Conservation (phyloP, 2,113 vertebrate genomes). For the Trichomycterus rosablanca region DNA sequence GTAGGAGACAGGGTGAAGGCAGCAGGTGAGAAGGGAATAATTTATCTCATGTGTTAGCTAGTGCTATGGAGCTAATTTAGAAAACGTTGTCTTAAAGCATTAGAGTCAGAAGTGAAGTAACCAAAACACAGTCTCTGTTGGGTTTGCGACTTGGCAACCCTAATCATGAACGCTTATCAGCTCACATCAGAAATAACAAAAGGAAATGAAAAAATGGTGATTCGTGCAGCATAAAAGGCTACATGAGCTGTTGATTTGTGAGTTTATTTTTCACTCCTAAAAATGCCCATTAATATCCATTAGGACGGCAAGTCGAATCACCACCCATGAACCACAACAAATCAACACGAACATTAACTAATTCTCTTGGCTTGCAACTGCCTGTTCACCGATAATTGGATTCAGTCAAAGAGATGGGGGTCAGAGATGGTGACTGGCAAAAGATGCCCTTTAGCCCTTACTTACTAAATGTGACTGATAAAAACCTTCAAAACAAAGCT, state of each 20-base stretch:
- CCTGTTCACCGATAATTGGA: constrained; percentile 33
- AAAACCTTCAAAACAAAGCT: constrained; percentile 14
- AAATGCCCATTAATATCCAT: constrained; percentile 21
- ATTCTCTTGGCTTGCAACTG: constrained; percentile 23
- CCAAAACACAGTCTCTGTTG: no score
- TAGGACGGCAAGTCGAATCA: constrained; percentile 9
- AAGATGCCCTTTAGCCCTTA: constrained; percentile 24
- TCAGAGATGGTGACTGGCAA: constrained; percentile 25
- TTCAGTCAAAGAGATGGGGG: constrained; percentile 33
- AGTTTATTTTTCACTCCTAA: neutral
- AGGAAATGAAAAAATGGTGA: no score
- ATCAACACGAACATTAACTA: constrained; percentile 18
- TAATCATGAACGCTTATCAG: no score
- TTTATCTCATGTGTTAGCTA: no score
- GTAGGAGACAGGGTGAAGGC: no score
- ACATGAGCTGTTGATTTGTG: constrained; percentile 10
- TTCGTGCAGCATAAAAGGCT: no score
- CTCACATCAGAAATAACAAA: no score
- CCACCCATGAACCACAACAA: constrained; percentile 15
- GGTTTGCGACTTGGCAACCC: no score
- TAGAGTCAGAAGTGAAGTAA: no score
- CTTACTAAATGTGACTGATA: constrained; percentile 17
- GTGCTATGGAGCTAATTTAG: no score
- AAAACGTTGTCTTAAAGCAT: no score
- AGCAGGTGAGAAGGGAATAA: no score